Evolutionary conservation across 2,888 invertebrate species (phyloP), one percentile per base, ranked within the genome.

Genomic region (Apamea monoglypha): DNA sequence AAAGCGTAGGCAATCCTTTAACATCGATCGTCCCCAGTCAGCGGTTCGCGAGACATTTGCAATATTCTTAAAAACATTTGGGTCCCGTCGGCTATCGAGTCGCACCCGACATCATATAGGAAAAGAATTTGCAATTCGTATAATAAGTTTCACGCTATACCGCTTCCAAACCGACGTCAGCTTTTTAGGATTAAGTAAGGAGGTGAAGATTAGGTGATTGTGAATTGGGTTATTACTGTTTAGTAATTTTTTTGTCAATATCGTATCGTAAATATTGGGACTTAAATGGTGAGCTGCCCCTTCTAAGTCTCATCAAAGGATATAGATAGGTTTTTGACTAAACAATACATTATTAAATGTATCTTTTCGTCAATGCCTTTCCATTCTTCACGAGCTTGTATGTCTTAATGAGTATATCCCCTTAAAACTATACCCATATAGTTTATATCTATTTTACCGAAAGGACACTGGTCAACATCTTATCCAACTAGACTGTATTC

Each of bases 51-150:
- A 92, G 93, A 94, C 93, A 94, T 93, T 93, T 94, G 94, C 94
- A 95, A 95, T 95, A 95, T 95, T 93, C 95, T 94, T 95, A 95
- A 95, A 94, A 94, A 93, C 94, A 93, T 94, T 94, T 89, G 92
- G 92, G 87, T 86, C 87, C 91, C 92, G 91, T 87, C 91, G 89
- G 88, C 90, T 88, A 91, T 90, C 90, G 91, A 87, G 90, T 90
- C 91, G 89, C 88, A 88, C 91, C 90, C 90, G 91, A 91, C 91
- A 89, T 91, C 89, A 91, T 91, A 91, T 89, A 91, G 90, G 91
- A 90, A 91, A 91, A 90, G 92, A 92, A 93, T 92, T 92, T 91
- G 90, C 92, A 91, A 92, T 92, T 93, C 88, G 88, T 90, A 91
- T 93, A 92, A 93, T 92, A 92, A 92, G 92, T 91, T 92, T 92